Evolutionary conservation across 2,888 invertebrate genomes (phyloP), one percentile per base, ranked within the genome.

Genomic region (Margaritifera margaritifera): DNA sequence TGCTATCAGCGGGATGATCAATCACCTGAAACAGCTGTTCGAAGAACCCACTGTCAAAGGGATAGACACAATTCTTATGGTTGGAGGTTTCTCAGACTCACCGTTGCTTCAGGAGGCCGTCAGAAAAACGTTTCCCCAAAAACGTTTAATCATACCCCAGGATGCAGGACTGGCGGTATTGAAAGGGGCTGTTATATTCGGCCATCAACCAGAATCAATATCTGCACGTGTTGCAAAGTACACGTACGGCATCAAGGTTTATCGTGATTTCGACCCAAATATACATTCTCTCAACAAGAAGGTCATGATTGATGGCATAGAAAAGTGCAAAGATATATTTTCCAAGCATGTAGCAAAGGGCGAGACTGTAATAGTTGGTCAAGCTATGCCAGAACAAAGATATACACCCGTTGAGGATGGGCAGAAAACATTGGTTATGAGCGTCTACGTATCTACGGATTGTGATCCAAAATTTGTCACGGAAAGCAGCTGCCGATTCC

Each of bases 21-120:
- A 55, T 42, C 71, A 71, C 55, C 68, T 71, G 3, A 55, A 22
- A 62, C 56, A 56, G 19, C 56, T 71, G 20, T 51, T 68, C 6
- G 50, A 52, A 11, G 57, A 64, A 24, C 58, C 62, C 15, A 62
- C 51, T n/a, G 55, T 55, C 20, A 60, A 51, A 62, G 64, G 68
- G 22, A 71, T 64, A 20, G 56, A 57, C 22, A 64, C 55, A n/a
- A 71, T 71, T 25, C 50, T 71, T 20, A 58, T 71, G 65, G 71
- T 72, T 8, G 72, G 72, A 8, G 72, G 72, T n/a, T 69, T 72
- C 22, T 69, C 72, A 11, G 72, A 72, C 58, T 69, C 66, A 0
- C 69, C 69, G 0, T 50, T 67, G 15, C 50, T 72, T 11, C 69
- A 72, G 58, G 50, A 66, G 2, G 54, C n/a, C 18, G 24, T 72